phyloP scores from a whole-genome alignment of 2,888 invertebrate genomes.

The Tenthredo livida region DNA sequence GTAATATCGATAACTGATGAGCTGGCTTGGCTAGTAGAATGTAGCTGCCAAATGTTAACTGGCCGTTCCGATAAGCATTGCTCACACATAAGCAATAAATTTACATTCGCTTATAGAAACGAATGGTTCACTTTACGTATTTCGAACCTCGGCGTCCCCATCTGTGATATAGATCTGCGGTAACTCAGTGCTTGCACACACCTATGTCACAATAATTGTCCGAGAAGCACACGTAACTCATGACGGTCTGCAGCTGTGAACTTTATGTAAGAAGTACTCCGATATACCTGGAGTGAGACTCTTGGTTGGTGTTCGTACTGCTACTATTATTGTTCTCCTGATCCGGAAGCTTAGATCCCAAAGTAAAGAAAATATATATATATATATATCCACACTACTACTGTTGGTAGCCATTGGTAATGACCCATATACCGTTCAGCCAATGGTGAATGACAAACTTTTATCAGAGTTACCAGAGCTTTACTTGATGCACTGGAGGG shows the following conservation, averaged over 20 bases:
- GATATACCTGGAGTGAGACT: too few relatives aligned
- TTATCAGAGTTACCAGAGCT: background rate
- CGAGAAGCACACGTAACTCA: too few relatives aligned
- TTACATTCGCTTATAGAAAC: conserved; percentile 1
- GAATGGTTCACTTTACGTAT: background rate
- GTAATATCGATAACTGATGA: conserved; percentile 21
- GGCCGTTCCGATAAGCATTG: conserved; percentile 19
- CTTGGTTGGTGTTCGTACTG: too few relatives aligned
- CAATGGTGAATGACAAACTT: background rate
- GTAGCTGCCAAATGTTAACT: conserved; percentile 1
- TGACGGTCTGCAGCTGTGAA: too few relatives aligned
- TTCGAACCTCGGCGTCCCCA: background rate
- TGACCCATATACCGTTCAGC: background rate
- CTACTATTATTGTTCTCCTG: background rate
- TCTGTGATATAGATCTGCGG: background rate
- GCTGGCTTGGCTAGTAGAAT: background rate
- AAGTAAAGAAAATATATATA: too few relatives aligned
- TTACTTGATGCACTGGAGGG: background rate
- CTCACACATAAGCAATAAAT: background rate
- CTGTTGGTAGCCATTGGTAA: background rate
- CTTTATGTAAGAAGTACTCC: too few relatives aligned
- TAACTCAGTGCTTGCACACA: background rate
- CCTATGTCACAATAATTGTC: background rate
- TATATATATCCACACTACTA: background rate
- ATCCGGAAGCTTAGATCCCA: background rate